Percentiles rank a stretch among this genome's conserved stretches.
phyloP scores from a whole-genome alignment of 1,140 invertebrate species.

The Linepithema humile region DNA sequence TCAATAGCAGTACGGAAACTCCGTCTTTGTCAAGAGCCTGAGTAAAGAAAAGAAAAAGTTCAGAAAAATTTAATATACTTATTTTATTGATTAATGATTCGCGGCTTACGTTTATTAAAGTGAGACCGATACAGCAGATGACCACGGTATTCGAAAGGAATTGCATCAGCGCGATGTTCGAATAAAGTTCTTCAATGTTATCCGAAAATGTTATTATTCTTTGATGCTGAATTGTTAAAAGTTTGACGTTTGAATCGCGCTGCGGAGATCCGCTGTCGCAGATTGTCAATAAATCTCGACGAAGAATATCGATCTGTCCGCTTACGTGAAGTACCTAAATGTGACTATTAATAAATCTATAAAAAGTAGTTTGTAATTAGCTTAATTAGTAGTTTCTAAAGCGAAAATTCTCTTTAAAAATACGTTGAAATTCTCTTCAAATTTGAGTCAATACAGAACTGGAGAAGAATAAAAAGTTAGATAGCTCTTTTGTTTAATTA shows the following conservation, averaged over 20 bases:
- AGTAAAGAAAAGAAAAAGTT: not conserved
- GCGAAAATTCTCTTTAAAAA: not conserved
- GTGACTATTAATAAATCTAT: not conserved
- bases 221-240: slow-evolving; percentile 30
- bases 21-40: not conserved
- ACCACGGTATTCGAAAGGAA: slow-evolving; percentile 51
- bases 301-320: slow-evolving; percentile 58
- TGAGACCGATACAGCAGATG: slow-evolving; percentile 57
- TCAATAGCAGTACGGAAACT: not conserved
- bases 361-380: too few relatives aligned
- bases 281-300: not conserved
- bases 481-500: too few relatives aligned
- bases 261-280: not conserved
- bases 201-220: slow-evolving; percentile 41
- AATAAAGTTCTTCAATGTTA: slow-evolving; percentile 56
- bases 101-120: not conserved
- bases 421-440: too few relatives aligned
- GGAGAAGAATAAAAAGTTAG: not conserved
- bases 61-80: not conserved
- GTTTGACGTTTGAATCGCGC: not conserved
- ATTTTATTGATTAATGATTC: not conserved
- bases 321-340: slow-evolving; percentile 58
- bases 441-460: not conserved
- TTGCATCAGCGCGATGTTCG: slow-evolving; percentile 54
- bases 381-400: not conserved